These are phyloP conservation scores for Drosophila kambysellisi DNA, from an alignment of 2,888 invertebrate species.

Conservation along the genomic window DNA sequence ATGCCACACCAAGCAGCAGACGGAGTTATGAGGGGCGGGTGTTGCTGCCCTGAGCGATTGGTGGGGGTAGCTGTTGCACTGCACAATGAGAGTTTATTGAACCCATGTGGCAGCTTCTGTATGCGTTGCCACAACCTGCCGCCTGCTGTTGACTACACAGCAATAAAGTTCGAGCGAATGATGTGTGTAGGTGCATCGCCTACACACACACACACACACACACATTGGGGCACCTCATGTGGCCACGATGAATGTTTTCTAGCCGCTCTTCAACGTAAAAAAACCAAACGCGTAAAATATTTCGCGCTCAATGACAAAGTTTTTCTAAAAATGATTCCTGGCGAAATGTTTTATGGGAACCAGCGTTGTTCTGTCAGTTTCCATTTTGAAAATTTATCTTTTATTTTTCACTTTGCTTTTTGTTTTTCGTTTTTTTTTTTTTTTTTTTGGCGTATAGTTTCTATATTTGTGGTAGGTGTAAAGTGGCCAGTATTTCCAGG, in stretches of 20 bases:
- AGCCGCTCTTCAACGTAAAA: slow-evolving; percentile 53
- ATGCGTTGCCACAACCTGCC: slow-evolving; percentile 12
- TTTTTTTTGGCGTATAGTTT: slow-evolving; percentile 33
- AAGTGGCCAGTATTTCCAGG: slow-evolving; percentile 42
- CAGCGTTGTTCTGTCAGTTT: slow-evolving; percentile 21
- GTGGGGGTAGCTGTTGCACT: slow-evolving; percentile 19
- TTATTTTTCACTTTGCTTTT: slow-evolving; percentile 10
- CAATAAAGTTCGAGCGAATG: slow-evolving; percentile 50
- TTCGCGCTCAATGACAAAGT: slow-evolving; percentile 51
- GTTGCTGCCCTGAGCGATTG: background rate
- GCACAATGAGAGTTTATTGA: slow-evolving; percentile 66
- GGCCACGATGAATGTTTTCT: slow-evolving; percentile 42
- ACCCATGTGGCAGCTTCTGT: slow-evolving; percentile 42
- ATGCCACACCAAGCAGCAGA: slow-evolving; percentile 54
- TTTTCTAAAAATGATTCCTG: slow-evolving; percentile 57
- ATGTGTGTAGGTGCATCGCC: slow-evolving; percentile 48
- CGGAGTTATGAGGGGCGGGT: slow-evolving; percentile 18
- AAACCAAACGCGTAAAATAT: slow-evolving; percentile 44
- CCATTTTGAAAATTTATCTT: slow-evolving; percentile 18
- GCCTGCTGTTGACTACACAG: slow-evolving; percentile 7
- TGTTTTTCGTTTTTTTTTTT: slow-evolving; percentile 2
- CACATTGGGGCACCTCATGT: slow-evolving; percentile 27
- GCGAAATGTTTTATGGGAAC: slow-evolving; percentile 21
- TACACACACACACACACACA: background rate
- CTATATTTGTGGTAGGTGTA: slow-evolving; percentile 54